phyloP scores from a whole-genome alignment of 2,797 vertebrate genomes.

The Lemur catta region DNA sequence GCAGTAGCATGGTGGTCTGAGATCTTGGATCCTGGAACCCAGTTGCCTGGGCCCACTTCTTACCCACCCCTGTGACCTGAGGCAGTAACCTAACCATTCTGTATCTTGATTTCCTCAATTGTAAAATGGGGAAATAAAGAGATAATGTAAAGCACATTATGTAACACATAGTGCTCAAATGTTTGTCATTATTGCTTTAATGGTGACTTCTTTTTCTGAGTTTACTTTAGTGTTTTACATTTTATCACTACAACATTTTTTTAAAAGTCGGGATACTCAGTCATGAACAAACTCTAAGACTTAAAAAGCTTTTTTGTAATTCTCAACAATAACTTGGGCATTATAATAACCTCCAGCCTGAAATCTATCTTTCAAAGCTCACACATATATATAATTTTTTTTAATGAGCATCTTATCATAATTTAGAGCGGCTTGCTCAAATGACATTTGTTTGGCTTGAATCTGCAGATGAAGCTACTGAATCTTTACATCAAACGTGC shows the following conservation, averaged over 20 bases:
- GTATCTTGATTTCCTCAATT: neutral
- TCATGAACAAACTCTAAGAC: neutral
- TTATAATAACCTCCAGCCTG: neutral
- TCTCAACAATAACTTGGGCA: neutral
- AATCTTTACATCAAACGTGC: constrained; percentile 99
- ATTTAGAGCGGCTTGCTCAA: neutral
- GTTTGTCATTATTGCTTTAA: neutral
- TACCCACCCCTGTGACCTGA: neutral
- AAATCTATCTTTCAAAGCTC: neutral
- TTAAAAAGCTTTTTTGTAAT: neutral
- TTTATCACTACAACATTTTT: neutral
- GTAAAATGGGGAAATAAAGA: neutral
- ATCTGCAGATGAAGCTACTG: constrained; percentile 94
- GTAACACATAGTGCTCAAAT: neutral
- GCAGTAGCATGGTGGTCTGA: neutral
- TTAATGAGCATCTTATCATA: neutral
- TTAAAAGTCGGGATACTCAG: neutral
- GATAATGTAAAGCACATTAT: neutral
- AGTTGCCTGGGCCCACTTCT: neutral
- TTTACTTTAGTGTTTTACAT: neutral
- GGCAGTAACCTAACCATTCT: neutral
- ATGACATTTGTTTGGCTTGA: constrained; percentile 62
- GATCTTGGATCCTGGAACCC: neutral
- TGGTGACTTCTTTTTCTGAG: neutral
- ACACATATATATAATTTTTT: neutral